Evolutionary conservation across 2,888 invertebrate genomes (phyloP), one percentile per base, ranked within the genome.

Genomic region (Apodemia zela): DNA sequence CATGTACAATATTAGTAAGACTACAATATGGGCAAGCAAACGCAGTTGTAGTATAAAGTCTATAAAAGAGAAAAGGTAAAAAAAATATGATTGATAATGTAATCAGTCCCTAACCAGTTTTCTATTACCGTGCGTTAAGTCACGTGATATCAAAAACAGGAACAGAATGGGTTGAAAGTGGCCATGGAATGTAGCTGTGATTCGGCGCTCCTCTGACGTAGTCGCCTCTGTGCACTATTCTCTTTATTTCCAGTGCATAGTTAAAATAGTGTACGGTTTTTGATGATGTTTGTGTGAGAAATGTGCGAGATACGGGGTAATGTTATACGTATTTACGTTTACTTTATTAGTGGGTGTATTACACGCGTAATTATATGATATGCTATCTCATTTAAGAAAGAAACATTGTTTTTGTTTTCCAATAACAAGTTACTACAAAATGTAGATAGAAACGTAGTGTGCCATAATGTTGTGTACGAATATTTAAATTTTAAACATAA

Each of bases 201-300:
- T 70, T 79, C 80, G 80, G 72, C 69, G 68, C 62, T 77, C 75
- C 79, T 66, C 78, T 83, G 79, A 78, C 79, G 79, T 74, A 78
- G 71, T 64, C 69, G 69, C 62, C 54, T 70, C 62, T 57, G 21
- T 63, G 54, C 66, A 67, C 67, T 62, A 42, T 42, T 42, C 11
- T 18, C 11, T 25, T 13, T 11, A 10, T 51, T 25, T 51, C 42
- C 42, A 51, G 21, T 51, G 51, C 25, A 51, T 15, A 11, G 21
- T 21, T 21, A 25, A 17, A 21, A 51, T 51, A 51, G 51, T 51
- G 51, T 13, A 13, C 13, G 13, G 1, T 51, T 11, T 51, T 51
- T 18, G 21, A 18, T 51, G 51, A 51, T 51, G 51, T 51, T 3
- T 21, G 13, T 51, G 21, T 51, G 13, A 51, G 51, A 51, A 25